phyloP scores from a whole-genome alignment of 2,797 vertebrate species.

The Crotalus adamanteus region DNA sequence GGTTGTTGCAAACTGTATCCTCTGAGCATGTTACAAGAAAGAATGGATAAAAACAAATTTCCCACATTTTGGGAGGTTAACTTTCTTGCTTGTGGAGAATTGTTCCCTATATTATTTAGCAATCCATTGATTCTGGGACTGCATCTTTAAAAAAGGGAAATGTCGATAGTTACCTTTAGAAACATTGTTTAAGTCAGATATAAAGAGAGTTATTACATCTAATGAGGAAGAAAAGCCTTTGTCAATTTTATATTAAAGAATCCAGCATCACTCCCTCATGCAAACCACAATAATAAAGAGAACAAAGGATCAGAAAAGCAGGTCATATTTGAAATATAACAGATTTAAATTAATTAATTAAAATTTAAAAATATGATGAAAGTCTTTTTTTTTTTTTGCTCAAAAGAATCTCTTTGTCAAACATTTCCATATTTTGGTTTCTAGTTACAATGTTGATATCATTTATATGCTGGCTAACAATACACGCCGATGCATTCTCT shows the following conservation, averaged over 20 bases:
- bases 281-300: conserved; percentile 30
- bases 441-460: conserved; percentile 20
- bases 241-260: conserved; percentile 23
- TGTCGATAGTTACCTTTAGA: neutral
- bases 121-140: neutral
- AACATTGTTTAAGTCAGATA: conserved; percentile 12
- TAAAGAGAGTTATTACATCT: conserved; percentile 33
- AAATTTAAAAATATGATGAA: neutral
- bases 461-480: conserved; percentile 49
- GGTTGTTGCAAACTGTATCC: neutral
- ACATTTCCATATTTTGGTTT: conserved; percentile 38
- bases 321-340: neutral
- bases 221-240: conserved; percentile 24
- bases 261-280: conserved; percentile 16
- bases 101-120: neutral
- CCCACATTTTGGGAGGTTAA: neutral
- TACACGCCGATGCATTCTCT: conserved; percentile 46
- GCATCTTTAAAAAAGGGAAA: neutral
- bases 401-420: conserved; percentile 49
- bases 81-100: neutral
- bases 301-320: conserved; percentile 43
- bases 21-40: neutral
- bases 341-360: neutral
- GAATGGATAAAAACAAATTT: neutral
- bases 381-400: conserved; percentile 28